Conservation (phyloP, 1,140 invertebrate species). For the Sitophilus oryzae region DNA sequence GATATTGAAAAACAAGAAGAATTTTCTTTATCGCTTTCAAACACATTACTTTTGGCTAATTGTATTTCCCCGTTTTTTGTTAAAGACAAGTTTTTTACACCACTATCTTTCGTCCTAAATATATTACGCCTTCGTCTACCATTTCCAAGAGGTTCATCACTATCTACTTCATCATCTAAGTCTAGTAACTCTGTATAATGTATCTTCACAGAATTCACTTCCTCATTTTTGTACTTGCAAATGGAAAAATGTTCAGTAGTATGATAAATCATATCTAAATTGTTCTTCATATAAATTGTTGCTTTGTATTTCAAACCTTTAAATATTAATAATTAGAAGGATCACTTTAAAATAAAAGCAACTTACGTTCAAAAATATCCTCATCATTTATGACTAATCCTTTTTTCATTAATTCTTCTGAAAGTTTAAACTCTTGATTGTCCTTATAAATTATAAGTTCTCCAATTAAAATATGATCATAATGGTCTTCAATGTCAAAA, state of each 20-base stretch:
- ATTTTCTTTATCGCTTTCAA: too few species aligned
- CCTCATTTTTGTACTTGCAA: background rate
- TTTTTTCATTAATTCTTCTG: constrained; percentile 17
- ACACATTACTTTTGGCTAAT: background rate
- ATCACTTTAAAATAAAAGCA: background rate
- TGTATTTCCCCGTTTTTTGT: background rate
- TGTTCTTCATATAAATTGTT: background rate
- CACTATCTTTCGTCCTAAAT: background rate
- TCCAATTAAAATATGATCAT: constrained; percentile 23
- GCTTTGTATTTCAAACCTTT: constrained; percentile 4
- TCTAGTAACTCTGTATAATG: too few species aligned
- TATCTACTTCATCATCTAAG: too few species aligned
- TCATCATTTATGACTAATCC: constrained; percentile 17
- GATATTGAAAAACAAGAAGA: too few species aligned
- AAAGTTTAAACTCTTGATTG: constrained; percentile 8
- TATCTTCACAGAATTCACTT: background rate
- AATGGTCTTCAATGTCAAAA: constrained; percentile 11
- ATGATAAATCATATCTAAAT: background rate
- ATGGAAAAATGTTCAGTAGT: background rate
- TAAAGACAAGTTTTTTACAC: background rate
- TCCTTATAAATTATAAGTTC: constrained; percentile 24
- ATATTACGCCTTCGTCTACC: constrained; percentile 1
- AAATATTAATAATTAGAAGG: background rate
- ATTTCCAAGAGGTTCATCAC: constrained; percentile 10
- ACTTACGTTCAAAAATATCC: constrained; percentile 23